Conservation (phyloP, 2,113 vertebrate genomes). For the Prolemur simus region DNA sequence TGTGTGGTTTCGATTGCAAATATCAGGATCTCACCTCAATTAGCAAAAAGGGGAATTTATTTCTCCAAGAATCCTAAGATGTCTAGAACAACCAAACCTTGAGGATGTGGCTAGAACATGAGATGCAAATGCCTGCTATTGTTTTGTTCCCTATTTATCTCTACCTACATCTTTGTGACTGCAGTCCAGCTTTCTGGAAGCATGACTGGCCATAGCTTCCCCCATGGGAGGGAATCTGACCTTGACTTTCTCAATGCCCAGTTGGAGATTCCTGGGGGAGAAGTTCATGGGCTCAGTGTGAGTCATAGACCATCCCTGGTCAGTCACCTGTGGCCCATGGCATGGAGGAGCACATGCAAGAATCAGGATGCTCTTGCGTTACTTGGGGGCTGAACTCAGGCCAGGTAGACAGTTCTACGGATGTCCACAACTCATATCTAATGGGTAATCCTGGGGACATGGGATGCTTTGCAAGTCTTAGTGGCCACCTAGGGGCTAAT, state of each 20-base stretch:
- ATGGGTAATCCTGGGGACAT: background rate
- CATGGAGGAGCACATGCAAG: too few relatives aligned
- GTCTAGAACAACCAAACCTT: background rate
- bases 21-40: background rate
- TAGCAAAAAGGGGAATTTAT: background rate
- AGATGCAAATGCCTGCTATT: background rate
- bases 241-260: background rate
- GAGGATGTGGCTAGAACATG: background rate
- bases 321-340: too few relatives aligned
- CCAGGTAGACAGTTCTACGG: background rate
- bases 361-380: rapidly evolving
- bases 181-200: background rate
- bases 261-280: background rate
- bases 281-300: background rate
- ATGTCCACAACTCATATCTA: background rate
- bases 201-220: background rate
- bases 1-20: background rate
- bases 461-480: background rate
- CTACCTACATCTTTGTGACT: background rate
- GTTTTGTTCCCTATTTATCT: background rate
- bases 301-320: background rate
- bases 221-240: background rate
- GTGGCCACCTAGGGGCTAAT: background rate
- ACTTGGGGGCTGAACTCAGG: background rate
- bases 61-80: background rate